Evolutionary conservation across 1,140 invertebrate species (phyloP).

Genomic region (Hylaeus anthracinus): DNA sequence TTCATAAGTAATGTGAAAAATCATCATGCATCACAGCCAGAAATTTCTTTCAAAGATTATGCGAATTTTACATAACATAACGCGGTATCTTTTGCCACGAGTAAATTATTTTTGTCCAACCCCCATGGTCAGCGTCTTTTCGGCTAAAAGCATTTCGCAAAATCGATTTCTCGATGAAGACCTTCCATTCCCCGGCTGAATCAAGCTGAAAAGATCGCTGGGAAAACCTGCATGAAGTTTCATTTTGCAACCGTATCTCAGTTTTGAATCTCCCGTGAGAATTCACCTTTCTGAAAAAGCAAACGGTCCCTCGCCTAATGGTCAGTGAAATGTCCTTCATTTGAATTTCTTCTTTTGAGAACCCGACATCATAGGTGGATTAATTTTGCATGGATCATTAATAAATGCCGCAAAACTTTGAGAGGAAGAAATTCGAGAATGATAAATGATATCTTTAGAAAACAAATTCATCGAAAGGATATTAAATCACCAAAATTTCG

Average conservation of each 20-base stretch:
- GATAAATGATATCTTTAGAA: no score
- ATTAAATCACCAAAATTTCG: no score
- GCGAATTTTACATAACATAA: constrained; percentile 23
- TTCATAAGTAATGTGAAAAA: background rate
- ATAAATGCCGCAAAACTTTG: no score
- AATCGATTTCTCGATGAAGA: constrained; percentile 45
- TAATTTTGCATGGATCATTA: no score
- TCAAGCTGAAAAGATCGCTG: constrained; percentile 9
- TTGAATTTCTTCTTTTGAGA: background rate
- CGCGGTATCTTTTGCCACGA: constrained; percentile 17
- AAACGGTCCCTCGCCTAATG: constrained; percentile 7
- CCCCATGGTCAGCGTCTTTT: constrained; percentile 3
- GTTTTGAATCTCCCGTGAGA: constrained; percentile 9
- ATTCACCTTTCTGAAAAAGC: background rate
- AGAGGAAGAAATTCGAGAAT: no score
- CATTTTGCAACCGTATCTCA: constrained; percentile 29
- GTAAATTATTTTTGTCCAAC: background rate
- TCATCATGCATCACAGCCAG: background rate
- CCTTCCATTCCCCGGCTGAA: background rate
- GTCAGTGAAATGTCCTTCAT: constrained; percentile 24
- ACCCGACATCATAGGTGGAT: background rate
- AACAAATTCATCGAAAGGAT: no score
- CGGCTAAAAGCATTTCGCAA: constrained; percentile 21
- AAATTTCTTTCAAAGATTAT: constrained; percentile 20
- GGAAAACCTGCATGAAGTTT: constrained; percentile 18